phyloP scores from a whole-genome alignment of 2,888 invertebrate genomes.

The Megamerina dolium region DNA sequence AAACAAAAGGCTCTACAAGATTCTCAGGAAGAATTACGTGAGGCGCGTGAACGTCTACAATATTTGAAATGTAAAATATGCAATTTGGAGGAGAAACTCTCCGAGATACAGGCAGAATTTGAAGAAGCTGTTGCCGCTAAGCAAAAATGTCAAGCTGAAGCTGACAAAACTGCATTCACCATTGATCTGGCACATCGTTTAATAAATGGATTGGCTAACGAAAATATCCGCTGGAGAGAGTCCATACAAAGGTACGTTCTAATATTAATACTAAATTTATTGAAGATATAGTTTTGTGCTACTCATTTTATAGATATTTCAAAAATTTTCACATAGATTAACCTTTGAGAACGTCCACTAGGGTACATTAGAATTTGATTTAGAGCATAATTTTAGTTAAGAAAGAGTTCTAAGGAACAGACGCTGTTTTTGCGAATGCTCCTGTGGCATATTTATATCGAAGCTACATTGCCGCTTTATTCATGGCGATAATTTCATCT shows the following conservation, averaged over 20 bases:
- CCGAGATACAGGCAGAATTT: conserved; percentile 73
- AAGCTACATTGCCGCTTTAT: no score
- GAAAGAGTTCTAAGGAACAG: no score
- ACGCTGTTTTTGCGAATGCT: no score
- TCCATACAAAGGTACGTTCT: conserved; percentile 42
- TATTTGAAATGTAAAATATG: conserved; percentile 67
- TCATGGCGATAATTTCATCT: no score
- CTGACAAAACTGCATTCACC: conserved; percentile 81
- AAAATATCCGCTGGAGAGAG: conserved; percentile 58
- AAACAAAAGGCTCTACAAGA: conserved; percentile 80
- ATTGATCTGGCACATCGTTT: conserved; percentile 89
- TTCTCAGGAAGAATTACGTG: conserved; percentile 78
- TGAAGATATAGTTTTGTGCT: no score
- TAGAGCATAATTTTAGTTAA: no score
- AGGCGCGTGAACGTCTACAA: conserved; percentile 73
- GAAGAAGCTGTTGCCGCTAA: conserved; percentile 82
- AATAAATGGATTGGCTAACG: conserved; percentile 88
- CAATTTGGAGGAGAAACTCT: conserved; percentile 67
- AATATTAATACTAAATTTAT: no score
- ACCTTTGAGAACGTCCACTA: no score
- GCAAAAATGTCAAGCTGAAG: conserved; percentile 86
- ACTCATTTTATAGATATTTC: no score
- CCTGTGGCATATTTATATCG: no score
- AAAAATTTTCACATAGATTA: no score
- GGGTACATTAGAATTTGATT: no score